A percentile compares a stretch with the other conserved stretches of the same genome.
These are phyloP conservation scores for Pteropus alecto DNA, from an alignment of 2,113 vertebrate genomes.

Conservation along the genomic window DNA sequence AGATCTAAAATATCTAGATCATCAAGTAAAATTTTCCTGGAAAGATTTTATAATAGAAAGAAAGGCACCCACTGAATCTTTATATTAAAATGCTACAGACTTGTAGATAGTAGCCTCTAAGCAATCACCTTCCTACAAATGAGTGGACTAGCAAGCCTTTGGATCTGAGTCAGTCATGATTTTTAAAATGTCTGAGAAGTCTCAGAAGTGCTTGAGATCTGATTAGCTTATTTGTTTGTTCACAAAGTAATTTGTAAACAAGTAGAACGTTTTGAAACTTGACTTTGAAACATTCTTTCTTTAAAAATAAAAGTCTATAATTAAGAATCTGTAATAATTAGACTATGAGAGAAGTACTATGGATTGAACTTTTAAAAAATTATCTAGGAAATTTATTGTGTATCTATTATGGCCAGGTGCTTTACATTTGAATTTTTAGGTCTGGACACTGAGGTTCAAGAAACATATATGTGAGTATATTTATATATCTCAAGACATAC, in stretches of 20 bases:
- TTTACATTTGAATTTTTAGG: background rate
- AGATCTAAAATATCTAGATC: background rate
- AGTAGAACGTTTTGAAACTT: background rate
- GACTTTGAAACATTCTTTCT: background rate
- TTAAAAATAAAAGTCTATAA: background rate
- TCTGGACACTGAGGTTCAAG: background rate
- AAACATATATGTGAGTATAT: background rate
- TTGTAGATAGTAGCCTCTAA: background rate
- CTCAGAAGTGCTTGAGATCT: background rate
- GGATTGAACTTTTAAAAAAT: background rate
- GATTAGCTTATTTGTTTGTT: background rate
- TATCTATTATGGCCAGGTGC: background rate
- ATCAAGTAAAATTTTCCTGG: background rate
- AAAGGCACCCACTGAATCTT: background rate
- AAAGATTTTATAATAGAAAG: background rate
- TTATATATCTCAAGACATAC: background rate
- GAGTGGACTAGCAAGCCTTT: background rate
- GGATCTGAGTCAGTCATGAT: background rate
- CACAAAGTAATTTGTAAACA: background rate
- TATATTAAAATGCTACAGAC: background rate
- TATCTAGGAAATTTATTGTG: background rate
- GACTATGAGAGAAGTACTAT: background rate
- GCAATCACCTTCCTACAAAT: background rate
- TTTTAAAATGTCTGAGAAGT: background rate
- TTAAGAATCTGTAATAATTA: background rate